Conservation (phyloP, 2,797 vertebrate genomes). For the Falco biarmicus region DNA sequence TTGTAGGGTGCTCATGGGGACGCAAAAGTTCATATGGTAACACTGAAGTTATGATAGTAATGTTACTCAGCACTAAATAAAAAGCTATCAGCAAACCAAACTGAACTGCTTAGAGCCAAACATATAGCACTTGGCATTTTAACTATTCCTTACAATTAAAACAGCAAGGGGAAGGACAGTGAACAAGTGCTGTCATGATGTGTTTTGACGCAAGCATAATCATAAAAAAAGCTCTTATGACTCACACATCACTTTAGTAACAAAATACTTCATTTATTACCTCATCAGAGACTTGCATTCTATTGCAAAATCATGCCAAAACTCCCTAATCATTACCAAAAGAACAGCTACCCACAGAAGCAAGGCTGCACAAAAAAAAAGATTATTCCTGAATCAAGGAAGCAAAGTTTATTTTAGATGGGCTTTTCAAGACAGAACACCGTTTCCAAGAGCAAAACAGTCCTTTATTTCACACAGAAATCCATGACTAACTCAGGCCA, state of each 20-base stretch:
- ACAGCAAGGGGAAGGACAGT: conserved; percentile 18
- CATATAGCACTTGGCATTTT: neutral
- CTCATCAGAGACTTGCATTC: conserved; percentile 17
- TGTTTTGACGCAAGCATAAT: conserved; percentile 35
- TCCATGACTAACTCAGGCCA: conserved; percentile 49
- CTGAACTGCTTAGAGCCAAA: neutral
- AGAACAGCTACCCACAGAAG: neutral
- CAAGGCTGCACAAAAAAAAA: neutral
- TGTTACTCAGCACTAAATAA: neutral
- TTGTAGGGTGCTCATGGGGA: neutral
- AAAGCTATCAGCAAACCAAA: neutral
- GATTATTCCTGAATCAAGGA: neutral
- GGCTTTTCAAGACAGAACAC: conserved; percentile 28
- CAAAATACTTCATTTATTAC: conserved; percentile 38
- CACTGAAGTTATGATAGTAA: neutral
- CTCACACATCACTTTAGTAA: conserved; percentile 24
- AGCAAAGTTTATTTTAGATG: conserved; percentile 13
- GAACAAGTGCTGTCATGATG: conserved; percentile 43
- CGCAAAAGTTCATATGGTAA: neutral
- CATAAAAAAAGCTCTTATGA: conserved; percentile 43
- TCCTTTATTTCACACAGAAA: conserved; percentile 33
- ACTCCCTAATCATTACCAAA: neutral
- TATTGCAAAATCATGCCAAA: neutral
- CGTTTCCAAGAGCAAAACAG: conserved; percentile 14
- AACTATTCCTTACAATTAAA: neutral